These are phyloP conservation scores for Luidia sarsii DNA, from an alignment of 53 echinoderm and acorn worm species.

Conservation along the genomic window DNA sequence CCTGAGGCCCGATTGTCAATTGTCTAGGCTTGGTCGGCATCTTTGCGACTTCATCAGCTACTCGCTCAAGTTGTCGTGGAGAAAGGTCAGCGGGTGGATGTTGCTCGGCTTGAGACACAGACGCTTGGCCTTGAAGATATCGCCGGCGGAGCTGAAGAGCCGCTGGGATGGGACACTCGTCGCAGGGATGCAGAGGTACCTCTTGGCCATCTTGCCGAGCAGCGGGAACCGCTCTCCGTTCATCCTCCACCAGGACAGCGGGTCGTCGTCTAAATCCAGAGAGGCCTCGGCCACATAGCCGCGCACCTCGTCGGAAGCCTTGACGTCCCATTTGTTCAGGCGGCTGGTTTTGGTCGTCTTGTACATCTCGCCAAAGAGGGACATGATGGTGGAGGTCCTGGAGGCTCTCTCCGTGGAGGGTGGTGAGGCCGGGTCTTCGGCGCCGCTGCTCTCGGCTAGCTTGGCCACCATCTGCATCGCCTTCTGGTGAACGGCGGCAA, in stretches of 20 bases:
- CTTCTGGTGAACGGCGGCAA: not conserved
- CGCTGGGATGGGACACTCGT: not conserved
- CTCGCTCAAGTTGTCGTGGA: not conserved
- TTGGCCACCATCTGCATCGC: not conserved
- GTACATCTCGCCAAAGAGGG: constrained; percentile 3
- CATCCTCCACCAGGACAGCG: not conserved
- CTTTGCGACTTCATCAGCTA: too few relatives aligned
- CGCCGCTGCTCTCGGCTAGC: not conserved
- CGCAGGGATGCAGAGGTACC: not conserved
- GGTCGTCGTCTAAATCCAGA: not conserved
- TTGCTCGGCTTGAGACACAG: not conserved
- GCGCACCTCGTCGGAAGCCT: not conserved
- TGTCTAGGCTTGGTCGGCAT: too few relatives aligned
- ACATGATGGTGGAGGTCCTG: not conserved
- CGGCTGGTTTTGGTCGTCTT: not conserved
- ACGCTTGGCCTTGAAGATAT: too few relatives aligned
- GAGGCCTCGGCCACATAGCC: not conserved
- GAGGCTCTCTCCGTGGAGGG: not conserved
- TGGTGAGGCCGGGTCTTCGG: not conserved
- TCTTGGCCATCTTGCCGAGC: not conserved
- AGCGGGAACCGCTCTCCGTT: not conserved
- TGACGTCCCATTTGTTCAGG: too few relatives aligned
- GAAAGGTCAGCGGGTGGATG: not conserved
- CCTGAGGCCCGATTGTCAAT: too few relatives aligned
- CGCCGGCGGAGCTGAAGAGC: not conserved